phyloP scores from a whole-genome alignment of 2,113 vertebrate genomes.

The Dipodomys stephensi region DNA sequence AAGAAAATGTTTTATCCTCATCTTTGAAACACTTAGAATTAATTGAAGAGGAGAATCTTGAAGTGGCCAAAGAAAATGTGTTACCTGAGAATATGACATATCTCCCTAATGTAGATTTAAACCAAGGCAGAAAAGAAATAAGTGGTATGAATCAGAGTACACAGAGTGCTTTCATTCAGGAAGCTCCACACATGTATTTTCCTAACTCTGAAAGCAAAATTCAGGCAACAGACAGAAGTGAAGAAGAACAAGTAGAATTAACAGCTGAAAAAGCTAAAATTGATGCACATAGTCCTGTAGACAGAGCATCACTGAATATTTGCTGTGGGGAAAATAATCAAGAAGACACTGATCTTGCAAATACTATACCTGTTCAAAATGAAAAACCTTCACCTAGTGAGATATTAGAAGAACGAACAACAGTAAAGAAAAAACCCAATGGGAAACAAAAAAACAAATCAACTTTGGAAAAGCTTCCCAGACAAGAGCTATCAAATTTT shows the following conservation, averaged over 20 bases:
- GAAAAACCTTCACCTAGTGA: slow-evolving; percentile 44
- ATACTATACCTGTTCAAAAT: slow-evolving; percentile 53
- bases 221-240: slow-evolving; percentile 56
- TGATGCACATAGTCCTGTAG: not conserved
- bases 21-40: slow-evolving; percentile 69
- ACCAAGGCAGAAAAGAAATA: slow-evolving; percentile 75
- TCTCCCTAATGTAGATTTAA: slow-evolving; percentile 63
- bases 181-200: slow-evolving; percentile 42
- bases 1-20: slow-evolving; percentile 74
- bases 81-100: slow-evolving; percentile 47
- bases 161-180: slow-evolving; percentile 57
- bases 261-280: slow-evolving; percentile 28
- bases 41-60: slow-evolving; percentile 73
- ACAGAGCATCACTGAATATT: not conserved
- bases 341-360: slow-evolving; percentile 45
- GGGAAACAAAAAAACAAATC: slow-evolving; percentile 74
- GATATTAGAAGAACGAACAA: slow-evolving; percentile 51
- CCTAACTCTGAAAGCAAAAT: slow-evolving; percentile 71
- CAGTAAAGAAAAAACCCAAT: slow-evolving; percentile 47
- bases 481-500: slow-evolving; percentile 87
- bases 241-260: slow-evolving; percentile 54
- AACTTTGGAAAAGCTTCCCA: slow-evolving; percentile 62
- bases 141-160: slow-evolving; percentile 29
- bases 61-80: slow-evolving; percentile 52
- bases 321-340: slow-evolving; percentile 55